phyloP scores from a whole-genome alignment of 2,888 invertebrate species.

The Lumbricus terrestris region DNA sequence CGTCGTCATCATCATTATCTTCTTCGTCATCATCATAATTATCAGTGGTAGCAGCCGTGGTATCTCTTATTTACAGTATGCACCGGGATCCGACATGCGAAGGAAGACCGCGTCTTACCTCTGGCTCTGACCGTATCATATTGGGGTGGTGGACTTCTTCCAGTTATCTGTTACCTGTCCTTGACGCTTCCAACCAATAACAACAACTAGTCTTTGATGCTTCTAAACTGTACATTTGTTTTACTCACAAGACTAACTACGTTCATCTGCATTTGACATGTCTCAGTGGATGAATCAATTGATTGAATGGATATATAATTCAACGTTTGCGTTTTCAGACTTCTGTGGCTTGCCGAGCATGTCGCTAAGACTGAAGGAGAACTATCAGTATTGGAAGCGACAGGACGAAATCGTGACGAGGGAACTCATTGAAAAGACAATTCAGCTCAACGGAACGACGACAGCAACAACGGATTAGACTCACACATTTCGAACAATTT shows the following conservation, averaged over 20 bases:
- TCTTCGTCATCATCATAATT: conserved; percentile 33
- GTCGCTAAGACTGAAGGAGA: conserved; percentile 77
- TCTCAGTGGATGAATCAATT: not conserved
- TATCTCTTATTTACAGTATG: not conserved
- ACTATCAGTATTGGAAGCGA: conserved; percentile 89
- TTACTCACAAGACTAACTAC: no score
- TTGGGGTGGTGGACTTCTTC: not conserved
- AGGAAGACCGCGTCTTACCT: not conserved
- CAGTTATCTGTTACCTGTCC: no score
- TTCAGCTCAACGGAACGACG: not conserved
- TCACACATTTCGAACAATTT: not conserved
- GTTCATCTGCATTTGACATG: not conserved
- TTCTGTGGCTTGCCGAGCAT: conserved; percentile 70
- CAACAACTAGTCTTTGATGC: not conserved
- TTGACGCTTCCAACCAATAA: not conserved
- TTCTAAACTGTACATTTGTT: not conserved
- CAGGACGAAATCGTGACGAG: conserved; percentile 33
- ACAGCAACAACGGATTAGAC: not conserved
- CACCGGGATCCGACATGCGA: not conserved
- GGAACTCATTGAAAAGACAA: not conserved
- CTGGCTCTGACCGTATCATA: not conserved
- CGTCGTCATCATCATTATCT: conserved; percentile 24
- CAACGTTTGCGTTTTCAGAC: not conserved
- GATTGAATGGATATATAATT: not conserved
- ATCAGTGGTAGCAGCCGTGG: conserved; percentile 10